Evolutionary conservation across 2,797 vertebrate species (phyloP).

Genomic region (Diplodus sargus): DNA sequence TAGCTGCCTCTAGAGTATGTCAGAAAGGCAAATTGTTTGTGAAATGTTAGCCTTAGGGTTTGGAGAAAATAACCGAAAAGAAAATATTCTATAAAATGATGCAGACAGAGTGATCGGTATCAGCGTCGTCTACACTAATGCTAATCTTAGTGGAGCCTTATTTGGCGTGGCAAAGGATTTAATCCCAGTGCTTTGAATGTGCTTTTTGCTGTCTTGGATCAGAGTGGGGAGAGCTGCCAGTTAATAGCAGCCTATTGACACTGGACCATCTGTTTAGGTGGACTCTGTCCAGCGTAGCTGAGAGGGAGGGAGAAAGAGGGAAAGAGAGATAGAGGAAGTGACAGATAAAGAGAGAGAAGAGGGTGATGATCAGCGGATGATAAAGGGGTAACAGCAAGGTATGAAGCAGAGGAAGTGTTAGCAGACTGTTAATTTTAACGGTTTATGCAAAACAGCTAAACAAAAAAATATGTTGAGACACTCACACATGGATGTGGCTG

Average conservation of each 20-base stretch:
- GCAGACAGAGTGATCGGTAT: constrained; percentile 19
- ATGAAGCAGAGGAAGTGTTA: constrained; percentile 49
- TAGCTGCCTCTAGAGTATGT: constrained; percentile 15
- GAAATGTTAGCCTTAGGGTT: not conserved
- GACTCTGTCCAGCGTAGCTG: constrained; percentile 83
- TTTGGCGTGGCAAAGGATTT: constrained; percentile 51
- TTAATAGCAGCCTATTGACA: constrained; percentile 96
- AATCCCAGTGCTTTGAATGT: constrained; percentile 76
- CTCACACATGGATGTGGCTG: constrained; percentile 25
- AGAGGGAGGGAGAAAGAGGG: constrained; percentile 43
- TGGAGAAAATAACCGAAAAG: constrained; percentile 12
- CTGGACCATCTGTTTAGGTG: constrained; percentile 93
- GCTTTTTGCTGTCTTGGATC: constrained; percentile 85
- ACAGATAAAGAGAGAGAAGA: constrained; percentile 50
- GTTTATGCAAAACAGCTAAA: constrained; percentile 39
- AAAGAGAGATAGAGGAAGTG: constrained; percentile 53
- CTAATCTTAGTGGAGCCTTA: constrained; percentile 46
- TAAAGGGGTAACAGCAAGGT: constrained; percentile 24
- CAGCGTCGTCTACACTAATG: constrained; percentile 32
- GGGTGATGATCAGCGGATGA: constrained; percentile 43
- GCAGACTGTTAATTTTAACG: constrained; percentile 44
- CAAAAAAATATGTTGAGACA: constrained; percentile 38
- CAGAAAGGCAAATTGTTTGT: constrained; percentile 25
- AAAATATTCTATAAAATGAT: constrained; percentile 20
- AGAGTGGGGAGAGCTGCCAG: constrained; percentile 88